Evolutionary conservation across 2,113 vertebrate species (phyloP).

Genomic region (Dolichotis patagonum): DNA sequence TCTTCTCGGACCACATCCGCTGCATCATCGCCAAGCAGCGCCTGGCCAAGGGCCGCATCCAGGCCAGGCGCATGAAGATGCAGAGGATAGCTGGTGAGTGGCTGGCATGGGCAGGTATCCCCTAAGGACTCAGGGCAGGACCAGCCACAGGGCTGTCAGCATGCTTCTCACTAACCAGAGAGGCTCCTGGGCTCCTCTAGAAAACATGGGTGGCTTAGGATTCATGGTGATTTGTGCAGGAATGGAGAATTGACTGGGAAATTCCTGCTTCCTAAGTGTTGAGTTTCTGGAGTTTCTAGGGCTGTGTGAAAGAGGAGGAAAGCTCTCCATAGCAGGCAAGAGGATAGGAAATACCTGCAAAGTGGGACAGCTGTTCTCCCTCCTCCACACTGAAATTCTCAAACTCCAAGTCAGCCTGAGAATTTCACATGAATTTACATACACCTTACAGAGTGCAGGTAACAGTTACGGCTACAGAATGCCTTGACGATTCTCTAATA

Average conservation of each 20-base stretch:
- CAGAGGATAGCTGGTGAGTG: constrained; percentile 95
- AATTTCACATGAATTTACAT: not conserved
- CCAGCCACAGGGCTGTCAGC: not conserved
- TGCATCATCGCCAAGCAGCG: constrained; percentile 99
- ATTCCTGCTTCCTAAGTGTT: not conserved
- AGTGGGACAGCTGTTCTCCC: not conserved
- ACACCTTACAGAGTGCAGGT: not conserved
- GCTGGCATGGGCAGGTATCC: fast-evolving
- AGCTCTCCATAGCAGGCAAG: not conserved
- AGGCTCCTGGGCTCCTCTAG: not conserved
- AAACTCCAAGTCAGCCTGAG: not conserved
- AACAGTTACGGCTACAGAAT: not conserved
- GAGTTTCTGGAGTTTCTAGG: not conserved
- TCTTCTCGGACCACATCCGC: constrained; percentile 98
- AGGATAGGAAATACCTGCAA: not conserved
- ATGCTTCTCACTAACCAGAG: not conserved
- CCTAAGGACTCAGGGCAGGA: not conserved
- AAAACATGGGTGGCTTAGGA: fast-evolving
- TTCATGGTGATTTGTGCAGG: not conserved
- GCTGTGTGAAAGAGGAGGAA: not conserved
- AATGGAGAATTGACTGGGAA: not conserved
- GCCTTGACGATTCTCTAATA: not conserved
- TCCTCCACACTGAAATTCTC: fast-evolving
- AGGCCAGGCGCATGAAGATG: constrained; percentile 98
- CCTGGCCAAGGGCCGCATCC: constrained; percentile 97